These are phyloP conservation scores for Cephus nigrinus DNA, from an alignment of 2,888 invertebrate genomes.

Conservation along the genomic window DNA sequence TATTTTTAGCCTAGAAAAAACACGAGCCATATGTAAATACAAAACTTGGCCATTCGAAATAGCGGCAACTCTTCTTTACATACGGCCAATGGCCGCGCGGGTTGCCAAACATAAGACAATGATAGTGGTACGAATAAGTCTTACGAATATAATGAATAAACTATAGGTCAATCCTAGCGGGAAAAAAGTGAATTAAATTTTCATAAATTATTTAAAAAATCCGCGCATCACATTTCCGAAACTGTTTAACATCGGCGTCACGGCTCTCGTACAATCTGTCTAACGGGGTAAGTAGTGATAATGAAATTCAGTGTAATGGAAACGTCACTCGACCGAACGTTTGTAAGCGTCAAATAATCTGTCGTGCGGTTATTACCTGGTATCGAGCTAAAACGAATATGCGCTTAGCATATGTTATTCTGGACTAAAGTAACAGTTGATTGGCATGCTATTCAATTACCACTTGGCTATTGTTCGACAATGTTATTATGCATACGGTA, in stretches of 20 bases:
- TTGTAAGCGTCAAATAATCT: conserved; percentile 16
- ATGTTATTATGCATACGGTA: background rate
- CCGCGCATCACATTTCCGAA: background rate
- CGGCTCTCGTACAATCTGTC: background rate
- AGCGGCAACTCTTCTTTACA: background rate
- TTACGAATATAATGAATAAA: no score
- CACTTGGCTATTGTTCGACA: background rate
- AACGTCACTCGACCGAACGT: conserved; percentile 8
- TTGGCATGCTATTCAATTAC: conserved; percentile 35
- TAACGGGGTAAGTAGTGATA: background rate
- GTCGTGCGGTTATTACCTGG: conserved; percentile 15
- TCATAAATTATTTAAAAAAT: background rate
- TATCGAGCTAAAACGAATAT: background rate
- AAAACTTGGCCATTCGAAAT: background rate
- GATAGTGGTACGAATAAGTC: background rate
- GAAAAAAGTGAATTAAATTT: background rate
- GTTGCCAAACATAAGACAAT: background rate
- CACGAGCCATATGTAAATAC: conserved; percentile 29
- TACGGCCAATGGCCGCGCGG: background rate
- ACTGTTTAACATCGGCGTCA: background rate
- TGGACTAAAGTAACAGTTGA: conserved; percentile 37
- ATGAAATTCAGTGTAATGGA: conserved; percentile 10
- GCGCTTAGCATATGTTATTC: background rate
- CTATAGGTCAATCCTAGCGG: no score
- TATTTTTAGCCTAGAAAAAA: conserved; percentile 28